Evolutionary conservation across 2,888 invertebrate species (phyloP), one percentile per base, ranked within the genome.

Genomic region (Chymomyza procnemis): DNA sequence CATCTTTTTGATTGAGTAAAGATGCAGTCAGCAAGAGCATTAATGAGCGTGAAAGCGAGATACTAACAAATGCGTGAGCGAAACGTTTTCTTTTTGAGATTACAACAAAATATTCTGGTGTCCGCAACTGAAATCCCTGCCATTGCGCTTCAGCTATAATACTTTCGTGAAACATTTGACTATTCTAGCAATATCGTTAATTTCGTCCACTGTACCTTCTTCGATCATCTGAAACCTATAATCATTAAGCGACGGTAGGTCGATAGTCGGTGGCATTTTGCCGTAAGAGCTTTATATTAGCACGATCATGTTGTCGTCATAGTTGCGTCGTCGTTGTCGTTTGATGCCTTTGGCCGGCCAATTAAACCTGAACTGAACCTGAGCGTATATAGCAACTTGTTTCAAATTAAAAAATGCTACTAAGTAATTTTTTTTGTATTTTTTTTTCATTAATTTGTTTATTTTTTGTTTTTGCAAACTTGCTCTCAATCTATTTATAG

Each of bases 271-370:
- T 56, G 26, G 56, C 56, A 54, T 56, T 26, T 21, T 8, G 56
- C 69, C 75, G 16, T 22, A 46, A 61, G 65, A 61, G 34, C 73
- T 75, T 81, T 81, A 81, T 19, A 81, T 81, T 86, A 87, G 80
- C 81, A 81, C 87, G 81, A 86, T 64, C 69, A 69, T n/a, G 47
- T 47, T 47, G 47, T 9, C 75, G 75, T 71, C 26, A 26, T 26
- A 26, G 26, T 26, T 26, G 26, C 26, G 26, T 47, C 60, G 47
- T 9, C 75, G 75, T 71, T 71, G 75, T 75, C 78, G 75, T 76
- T 78, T 84, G 78, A 80, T 72, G 83, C 80, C 86, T 79, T 65
- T 74, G 77, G 82, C 70, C 71, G 71, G 64, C 61, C 85, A 86
- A 86, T 81, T 81, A 82, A 76, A 41, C 34, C 34, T 41, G 34